Evolutionary conservation across 2,113 vertebrate genomes (phyloP).

Genomic region (Chionodraco myersi): DNA sequence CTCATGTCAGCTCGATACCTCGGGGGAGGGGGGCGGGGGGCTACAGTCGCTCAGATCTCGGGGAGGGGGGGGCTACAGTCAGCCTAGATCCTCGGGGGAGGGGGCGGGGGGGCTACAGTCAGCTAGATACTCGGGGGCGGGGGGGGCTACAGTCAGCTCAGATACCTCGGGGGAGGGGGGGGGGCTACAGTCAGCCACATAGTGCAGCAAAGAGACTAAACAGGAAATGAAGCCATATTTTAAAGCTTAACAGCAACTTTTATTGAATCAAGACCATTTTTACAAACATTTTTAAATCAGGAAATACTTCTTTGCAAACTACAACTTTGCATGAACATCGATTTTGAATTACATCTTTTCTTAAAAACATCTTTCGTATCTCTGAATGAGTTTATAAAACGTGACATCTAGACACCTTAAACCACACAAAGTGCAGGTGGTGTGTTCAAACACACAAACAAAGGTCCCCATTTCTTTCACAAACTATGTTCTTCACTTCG

Average conservation of each 20-base stretch:
- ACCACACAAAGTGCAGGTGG: constrained; percentile 62
- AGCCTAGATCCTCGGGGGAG: too few species aligned
- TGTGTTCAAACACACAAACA: constrained; percentile 64
- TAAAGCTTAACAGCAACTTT: constrained; percentile 68
- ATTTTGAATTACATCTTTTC: constrained; percentile 72
- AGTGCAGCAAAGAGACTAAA: neutral
- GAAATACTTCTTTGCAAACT: constrained; percentile 77
- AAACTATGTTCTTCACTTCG: constrained; percentile 52
- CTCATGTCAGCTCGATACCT: too few species aligned
- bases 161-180: too few species aligned
- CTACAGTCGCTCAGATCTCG: too few species aligned
- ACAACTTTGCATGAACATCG: constrained; percentile 78
- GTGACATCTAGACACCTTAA: constrained; percentile 73
- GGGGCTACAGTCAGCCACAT: too few species aligned
- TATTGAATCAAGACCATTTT: constrained; percentile 81
- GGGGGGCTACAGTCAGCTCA: too few species aligned
- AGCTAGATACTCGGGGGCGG: too few species aligned
- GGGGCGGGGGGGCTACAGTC: too few species aligned
- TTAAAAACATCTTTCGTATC: constrained; percentile 70
- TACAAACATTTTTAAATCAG: constrained; percentile 79
- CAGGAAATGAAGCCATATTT: neutral
- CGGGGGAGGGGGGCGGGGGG: too few species aligned
- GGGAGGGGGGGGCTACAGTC: too few species aligned
- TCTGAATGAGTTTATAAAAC: constrained; percentile 85
- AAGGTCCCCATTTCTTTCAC: constrained; percentile 68